Evolutionary conservation across 2,113 vertebrate genomes (phyloP).

Genomic region (Cephalopholis sonnerati): DNA sequence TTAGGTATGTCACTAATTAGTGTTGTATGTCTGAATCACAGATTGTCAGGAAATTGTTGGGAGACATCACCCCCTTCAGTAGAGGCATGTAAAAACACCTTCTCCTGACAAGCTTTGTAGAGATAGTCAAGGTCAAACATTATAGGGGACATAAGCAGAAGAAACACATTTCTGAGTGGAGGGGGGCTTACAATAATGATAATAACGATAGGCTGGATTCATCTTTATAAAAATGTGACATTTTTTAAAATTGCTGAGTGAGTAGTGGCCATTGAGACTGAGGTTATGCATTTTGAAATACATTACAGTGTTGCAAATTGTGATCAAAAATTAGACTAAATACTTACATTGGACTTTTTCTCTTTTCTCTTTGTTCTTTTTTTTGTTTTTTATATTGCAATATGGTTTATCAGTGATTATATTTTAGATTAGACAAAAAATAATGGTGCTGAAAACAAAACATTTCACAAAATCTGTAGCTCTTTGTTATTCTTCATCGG

Average conservation of each 20-base stretch:
- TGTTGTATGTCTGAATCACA: too few species aligned
- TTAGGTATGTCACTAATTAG: too few species aligned
- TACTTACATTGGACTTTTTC: background rate
- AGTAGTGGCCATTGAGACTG: conserved; percentile 4
- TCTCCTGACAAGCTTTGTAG: too few species aligned
- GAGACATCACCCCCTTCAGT: too few species aligned
- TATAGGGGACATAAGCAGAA: too few species aligned
- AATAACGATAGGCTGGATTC: conserved; percentile 16
- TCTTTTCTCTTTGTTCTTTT: background rate
- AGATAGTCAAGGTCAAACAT: too few species aligned
- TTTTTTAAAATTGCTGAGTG: conserved; percentile 4
- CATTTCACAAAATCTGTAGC: conserved; percentile 13
- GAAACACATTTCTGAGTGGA: too few species aligned
- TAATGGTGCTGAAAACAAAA: conserved; percentile 63
- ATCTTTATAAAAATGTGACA: conserved; percentile 7
- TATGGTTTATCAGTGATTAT: background rate
- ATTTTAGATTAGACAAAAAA: conserved; percentile 15
- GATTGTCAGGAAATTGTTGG: too few species aligned
- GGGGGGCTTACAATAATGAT: too few species aligned
- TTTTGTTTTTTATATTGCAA: background rate
- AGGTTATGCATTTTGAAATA: conserved; percentile 30
- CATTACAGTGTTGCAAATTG: conserved; percentile 18
- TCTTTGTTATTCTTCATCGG: conserved; percentile 30
- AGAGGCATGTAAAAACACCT: too few species aligned
- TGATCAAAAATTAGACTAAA: conserved; percentile 10